phyloP scores from a whole-genome alignment of 2,797 vertebrate species.

The Loris lydekkerianus region DNA sequence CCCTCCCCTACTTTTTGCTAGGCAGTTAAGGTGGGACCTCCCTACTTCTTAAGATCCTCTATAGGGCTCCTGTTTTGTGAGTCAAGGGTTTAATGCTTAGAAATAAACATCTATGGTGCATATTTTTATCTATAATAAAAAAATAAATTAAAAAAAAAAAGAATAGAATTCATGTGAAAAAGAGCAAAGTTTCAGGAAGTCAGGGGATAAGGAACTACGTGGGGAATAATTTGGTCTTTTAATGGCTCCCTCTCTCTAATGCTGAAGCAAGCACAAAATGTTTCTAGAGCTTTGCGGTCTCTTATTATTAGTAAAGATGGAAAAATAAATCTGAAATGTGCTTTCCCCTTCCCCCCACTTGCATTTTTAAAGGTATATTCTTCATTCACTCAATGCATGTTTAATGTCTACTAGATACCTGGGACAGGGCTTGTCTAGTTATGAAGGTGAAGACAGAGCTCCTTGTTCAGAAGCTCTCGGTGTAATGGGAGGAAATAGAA shows the following conservation, averaged over 20 bases:
- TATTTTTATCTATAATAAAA: too few species aligned
- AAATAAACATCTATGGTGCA: neutral
- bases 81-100: neutral
- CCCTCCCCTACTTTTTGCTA: neutral
- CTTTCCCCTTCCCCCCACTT: neutral
- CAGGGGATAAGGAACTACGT: neutral
- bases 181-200: neutral
- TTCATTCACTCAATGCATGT: constrained; percentile 21
- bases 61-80: neutral
- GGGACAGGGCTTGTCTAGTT: neutral
- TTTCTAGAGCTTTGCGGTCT: neutral
- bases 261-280: constrained; percentile 10
- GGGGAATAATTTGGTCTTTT: neutral
- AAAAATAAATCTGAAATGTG: constrained; percentile 41
- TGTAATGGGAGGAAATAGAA: neutral
- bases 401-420: neutral
- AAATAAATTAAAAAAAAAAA: neutral
- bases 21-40: neutral
- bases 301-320: neutral
- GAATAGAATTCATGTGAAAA: constrained; percentile 25
- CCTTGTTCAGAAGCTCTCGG: constrained; percentile 8
- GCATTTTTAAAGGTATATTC: neutral
- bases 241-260: neutral
- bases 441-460: neutral
- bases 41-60: neutral